Evolutionary conservation across 2,888 invertebrate species (phyloP).

Genomic region (Machimus atricapillus): DNA sequence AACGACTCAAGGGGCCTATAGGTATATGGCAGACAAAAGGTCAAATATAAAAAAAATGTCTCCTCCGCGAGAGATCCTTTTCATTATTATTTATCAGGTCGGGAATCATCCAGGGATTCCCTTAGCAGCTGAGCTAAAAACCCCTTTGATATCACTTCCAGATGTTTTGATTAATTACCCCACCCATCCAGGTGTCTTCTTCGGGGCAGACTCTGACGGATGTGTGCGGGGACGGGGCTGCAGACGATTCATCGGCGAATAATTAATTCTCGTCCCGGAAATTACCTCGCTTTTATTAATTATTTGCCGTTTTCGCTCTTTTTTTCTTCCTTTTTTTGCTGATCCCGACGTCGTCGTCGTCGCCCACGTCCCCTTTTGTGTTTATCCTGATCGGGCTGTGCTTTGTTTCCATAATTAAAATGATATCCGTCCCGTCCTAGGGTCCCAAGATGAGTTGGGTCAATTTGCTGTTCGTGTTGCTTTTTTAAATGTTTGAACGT

Average conservation of each 20-base stretch:
- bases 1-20: neutral
- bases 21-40: neutral
- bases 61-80: neutral
- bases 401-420: neutral
- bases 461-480: neutral
- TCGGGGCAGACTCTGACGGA: neutral
- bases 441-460: neutral
- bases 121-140: neutral
- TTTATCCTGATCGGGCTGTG: neutral
- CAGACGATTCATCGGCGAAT: neutral
- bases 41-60: neutral
- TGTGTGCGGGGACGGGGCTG: neutral
- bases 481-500: neutral
- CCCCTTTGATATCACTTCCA: constrained; percentile 9
- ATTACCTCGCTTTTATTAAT: constrained; percentile 7
- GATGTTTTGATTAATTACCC: constrained; percentile 15
- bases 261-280: neutral
- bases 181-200: neutral
- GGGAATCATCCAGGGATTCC: neutral
- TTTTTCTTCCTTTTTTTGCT: neutral
- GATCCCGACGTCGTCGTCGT: neutral
- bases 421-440: neutral
- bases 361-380: neutral
- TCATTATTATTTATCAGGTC: neutral
- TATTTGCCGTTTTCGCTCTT: neutral